A percentile compares a stretch with the other conserved stretches of the same genome.
phyloP scores from a whole-genome alignment of 1,140 invertebrate genomes.

The Archivesica marissinica region DNA sequence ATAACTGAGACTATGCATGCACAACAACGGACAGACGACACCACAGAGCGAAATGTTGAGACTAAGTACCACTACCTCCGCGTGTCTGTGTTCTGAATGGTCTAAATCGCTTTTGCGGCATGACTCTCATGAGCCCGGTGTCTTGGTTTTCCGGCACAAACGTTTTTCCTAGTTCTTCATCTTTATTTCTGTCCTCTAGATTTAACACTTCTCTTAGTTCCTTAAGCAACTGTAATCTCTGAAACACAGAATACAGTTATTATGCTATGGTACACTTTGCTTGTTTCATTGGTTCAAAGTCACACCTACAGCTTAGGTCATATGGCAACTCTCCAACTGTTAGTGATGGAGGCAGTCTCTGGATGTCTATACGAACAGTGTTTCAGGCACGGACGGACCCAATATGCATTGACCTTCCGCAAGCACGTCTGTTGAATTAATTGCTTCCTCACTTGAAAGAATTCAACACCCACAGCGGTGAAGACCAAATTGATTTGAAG shows the following conservation, averaged over 20 bases:
- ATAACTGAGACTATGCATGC: too few relatives aligned
- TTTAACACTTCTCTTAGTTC: constrained; percentile 44
- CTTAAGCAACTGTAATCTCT: constrained; percentile 54
- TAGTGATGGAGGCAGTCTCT: neutral
- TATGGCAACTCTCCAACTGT: too few relatives aligned
- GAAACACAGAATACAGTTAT: constrained; percentile 28
- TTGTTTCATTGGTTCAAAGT: neutral
- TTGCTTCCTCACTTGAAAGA: too few relatives aligned
- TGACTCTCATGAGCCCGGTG: constrained; percentile 44
- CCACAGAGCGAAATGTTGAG: too few relatives aligned
- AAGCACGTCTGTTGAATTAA: neutral
- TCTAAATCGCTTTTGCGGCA: constrained; percentile 58
- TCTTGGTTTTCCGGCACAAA: neutral
- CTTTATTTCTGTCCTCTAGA: constrained; percentile 37
- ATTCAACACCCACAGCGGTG: too few relatives aligned
- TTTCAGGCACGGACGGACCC: too few relatives aligned
- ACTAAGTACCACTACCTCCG: constrained; percentile 46
- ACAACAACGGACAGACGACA: too few relatives aligned
- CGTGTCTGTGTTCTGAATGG: constrained; percentile 61
- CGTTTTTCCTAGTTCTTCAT: constrained; percentile 11
- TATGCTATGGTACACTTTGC: neutral
- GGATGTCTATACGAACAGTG: neutral
- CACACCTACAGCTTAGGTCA: too few relatives aligned
- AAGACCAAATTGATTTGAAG: neutral
- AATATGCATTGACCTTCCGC: neutral